Percentiles rank a stretch among this genome's conserved stretches.
phyloP scores from a whole-genome alignment of 1,140 invertebrate genomes.

The Sarcophaga peregrina region DNA sequence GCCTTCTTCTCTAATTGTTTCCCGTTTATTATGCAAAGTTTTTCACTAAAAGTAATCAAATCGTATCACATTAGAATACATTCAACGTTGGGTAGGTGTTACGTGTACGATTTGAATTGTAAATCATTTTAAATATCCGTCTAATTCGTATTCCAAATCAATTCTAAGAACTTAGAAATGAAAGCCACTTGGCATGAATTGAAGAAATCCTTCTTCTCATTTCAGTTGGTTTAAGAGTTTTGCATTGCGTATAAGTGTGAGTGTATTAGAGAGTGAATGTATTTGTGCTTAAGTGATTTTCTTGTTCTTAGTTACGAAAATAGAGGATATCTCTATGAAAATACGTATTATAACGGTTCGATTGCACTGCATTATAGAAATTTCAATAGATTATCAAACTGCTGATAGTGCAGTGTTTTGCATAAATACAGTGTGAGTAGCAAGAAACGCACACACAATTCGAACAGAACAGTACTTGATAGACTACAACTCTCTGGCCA shows the following conservation, averaged over 20 bases:
- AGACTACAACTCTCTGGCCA: too few relatives aligned
- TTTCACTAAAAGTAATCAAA: background rate
- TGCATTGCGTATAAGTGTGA: background rate
- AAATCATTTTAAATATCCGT: background rate
- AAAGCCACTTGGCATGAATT: background rate
- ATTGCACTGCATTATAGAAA: background rate
- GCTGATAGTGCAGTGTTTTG: background rate
- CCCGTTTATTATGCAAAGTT: background rate
- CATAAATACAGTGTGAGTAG: background rate
- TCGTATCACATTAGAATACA: too few relatives aligned
- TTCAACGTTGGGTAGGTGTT: background rate
- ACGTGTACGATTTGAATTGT: background rate
- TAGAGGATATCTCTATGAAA: too few relatives aligned
- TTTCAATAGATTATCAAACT: constrained; percentile 4
- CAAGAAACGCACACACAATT: background rate
- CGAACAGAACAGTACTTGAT: too few relatives aligned
- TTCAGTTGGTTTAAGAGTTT: background rate
- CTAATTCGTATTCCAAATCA: background rate
- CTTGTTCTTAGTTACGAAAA: too few relatives aligned
- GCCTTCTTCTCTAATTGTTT: background rate
- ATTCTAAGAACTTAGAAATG: background rate
- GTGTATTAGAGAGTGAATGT: too few relatives aligned
- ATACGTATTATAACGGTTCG: background rate
- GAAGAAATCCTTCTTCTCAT: background rate
- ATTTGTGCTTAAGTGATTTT: too few relatives aligned